phyloP scores from a whole-genome alignment of 2,113 vertebrate species.

The Pholis gunnellus region DNA sequence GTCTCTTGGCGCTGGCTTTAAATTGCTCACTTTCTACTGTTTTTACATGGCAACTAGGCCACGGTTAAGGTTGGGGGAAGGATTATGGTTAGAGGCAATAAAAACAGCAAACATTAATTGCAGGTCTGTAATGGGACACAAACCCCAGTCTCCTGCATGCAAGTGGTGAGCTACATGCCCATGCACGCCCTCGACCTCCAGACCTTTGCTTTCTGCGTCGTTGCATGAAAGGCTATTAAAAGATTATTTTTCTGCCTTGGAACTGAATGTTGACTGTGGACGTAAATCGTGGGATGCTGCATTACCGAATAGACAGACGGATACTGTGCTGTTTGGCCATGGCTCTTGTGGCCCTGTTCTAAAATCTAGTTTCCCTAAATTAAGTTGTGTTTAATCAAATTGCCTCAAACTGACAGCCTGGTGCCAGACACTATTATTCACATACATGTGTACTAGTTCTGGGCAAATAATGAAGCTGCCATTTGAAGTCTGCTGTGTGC shows the following conservation, averaged over 20 bases:
- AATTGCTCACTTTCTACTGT: neutral
- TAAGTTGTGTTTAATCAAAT: neutral
- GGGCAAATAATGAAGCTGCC: constrained; percentile 3
- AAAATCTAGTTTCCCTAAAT: neutral
- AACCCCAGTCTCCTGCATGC: neutral
- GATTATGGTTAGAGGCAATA: neutral
- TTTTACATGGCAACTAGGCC: neutral
- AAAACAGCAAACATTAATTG: neutral
- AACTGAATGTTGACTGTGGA: neutral
- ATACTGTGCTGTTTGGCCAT: neutral
- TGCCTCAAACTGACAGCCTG: neutral
- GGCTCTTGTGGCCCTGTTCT: neutral
- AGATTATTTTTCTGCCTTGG: neutral
- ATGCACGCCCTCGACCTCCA: neutral
- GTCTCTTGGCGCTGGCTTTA: too few species aligned
- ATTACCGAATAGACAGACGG: neutral
- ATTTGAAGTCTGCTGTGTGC: neutral
- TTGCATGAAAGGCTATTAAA: neutral
- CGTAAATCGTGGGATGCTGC: neutral
- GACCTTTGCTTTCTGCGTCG: neutral
- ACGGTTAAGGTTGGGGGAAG: neutral
- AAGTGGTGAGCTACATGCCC: neutral
- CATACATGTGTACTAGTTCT: neutral
- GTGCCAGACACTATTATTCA: neutral
- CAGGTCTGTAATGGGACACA: neutral